Evolutionary conservation across 1,140 invertebrate species (phyloP).

Genomic region (Eriocheir sinensis): DNA sequence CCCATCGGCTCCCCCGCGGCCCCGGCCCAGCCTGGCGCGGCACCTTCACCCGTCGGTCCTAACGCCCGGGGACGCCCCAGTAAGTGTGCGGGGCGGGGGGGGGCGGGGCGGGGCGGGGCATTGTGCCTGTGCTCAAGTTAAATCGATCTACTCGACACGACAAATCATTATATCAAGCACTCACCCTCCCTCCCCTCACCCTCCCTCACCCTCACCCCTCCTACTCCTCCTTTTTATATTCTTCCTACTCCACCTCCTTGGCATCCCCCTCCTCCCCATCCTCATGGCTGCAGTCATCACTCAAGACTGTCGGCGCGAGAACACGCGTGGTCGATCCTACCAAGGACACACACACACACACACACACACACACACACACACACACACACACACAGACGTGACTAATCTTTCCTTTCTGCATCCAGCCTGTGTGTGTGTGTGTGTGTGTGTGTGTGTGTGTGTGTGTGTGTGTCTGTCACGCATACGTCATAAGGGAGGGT

Average conservation of each 20-base stretch:
- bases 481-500: too few relatives aligned
- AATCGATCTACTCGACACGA: not conserved
- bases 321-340: not conserved
- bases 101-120: not conserved
- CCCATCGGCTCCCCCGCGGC: too few relatives aligned
- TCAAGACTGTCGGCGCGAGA: not conserved
- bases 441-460: not conserved
- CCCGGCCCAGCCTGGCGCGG: too few relatives aligned
- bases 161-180: too few relatives aligned
- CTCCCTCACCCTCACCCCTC: not conserved
- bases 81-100: not conserved
- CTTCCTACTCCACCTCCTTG: too few relatives aligned
- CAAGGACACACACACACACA: slow-evolving; percentile 31
- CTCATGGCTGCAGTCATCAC: not conserved
- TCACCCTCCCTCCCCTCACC: too few relatives aligned
- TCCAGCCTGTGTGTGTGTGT: too few relatives aligned
- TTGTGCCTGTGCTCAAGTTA: not conserved
- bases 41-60: too few relatives aligned
- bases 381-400: slow-evolving; percentile 2
- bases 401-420: not conserved
- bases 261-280: not conserved
- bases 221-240: not conserved
- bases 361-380: slow-evolving; percentile 34
- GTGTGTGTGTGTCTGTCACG: too few relatives aligned
- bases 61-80: too few relatives aligned